Evolutionary conservation across 1,140 invertebrate species (phyloP).

Genomic region (Zaprionus vittiger): DNA sequence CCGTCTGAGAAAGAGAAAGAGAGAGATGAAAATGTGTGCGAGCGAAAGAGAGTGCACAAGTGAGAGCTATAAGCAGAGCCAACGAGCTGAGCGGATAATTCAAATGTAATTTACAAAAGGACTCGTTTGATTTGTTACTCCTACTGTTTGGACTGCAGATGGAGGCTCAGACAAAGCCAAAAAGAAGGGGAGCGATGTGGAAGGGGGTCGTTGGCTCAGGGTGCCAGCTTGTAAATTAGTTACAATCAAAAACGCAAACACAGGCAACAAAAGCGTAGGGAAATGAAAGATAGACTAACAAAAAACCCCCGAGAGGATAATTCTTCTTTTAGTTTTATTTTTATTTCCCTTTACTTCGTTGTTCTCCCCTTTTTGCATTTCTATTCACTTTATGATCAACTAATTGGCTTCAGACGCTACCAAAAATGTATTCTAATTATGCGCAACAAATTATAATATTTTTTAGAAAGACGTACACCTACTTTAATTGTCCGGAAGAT

Average conservation of each 20-base stretch:
- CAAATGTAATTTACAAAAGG: conserved; percentile 82
- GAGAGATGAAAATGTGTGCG: not conserved
- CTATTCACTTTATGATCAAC: conserved; percentile 55
- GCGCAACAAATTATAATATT: conserved; percentile 58
- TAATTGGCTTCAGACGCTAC: conserved; percentile 56
- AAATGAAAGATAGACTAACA: conserved; percentile 39
- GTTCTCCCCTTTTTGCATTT: conserved; percentile 41
- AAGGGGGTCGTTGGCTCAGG: not conserved
- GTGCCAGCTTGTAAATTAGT: conserved; percentile 63
- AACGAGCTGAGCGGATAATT: conserved; percentile 66
- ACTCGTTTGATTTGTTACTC: conserved; percentile 80
- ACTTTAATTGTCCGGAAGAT: conserved; percentile 58
- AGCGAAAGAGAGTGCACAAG: not conserved
- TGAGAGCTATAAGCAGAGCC: not conserved
- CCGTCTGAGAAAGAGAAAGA: not conserved
- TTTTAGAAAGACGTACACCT: conserved; percentile 12
- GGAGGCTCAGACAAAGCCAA: conserved; percentile 26
- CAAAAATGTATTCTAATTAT: conserved; percentile 62
- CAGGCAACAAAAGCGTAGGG: conserved; percentile 33
- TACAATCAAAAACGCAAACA: conserved; percentile 48
- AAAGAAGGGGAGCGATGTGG: not conserved
- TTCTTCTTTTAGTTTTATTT: not conserved
- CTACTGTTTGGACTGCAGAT: conserved; percentile 20
- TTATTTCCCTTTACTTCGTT: conserved; percentile 6
- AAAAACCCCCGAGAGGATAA: not conserved